phyloP scores from a whole-genome alignment of 1,140 invertebrate species.

The Prorops nasuta region DNA sequence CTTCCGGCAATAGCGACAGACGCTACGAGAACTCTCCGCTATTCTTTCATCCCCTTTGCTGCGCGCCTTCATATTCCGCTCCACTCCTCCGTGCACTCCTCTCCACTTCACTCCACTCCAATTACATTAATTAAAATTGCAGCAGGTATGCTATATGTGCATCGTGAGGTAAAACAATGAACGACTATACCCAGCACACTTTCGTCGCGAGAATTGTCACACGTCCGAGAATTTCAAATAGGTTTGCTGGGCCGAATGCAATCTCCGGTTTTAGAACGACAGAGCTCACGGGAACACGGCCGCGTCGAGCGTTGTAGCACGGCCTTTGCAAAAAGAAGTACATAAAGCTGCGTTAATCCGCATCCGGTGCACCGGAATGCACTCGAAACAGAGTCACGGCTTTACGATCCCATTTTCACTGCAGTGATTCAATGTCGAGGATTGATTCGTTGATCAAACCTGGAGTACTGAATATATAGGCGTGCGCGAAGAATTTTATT shows the following conservation, averaged over 20 bases:
- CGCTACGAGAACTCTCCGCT: neutral
- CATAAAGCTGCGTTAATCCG: slow-evolving; percentile 31
- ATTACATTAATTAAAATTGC: slow-evolving; percentile 38
- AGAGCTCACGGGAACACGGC: slow-evolving; percentile 14
- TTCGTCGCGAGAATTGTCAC: slow-evolving; percentile 28
- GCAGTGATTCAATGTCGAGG: no score
- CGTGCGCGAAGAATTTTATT: no score
- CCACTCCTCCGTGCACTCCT: slow-evolving; percentile 8
- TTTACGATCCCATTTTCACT: slow-evolving; percentile 25
- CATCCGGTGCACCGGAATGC: slow-evolving; percentile 25
- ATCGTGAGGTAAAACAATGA: slow-evolving; percentile 26
- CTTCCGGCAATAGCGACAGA: neutral
- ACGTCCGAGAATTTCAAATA: slow-evolving; percentile 29
- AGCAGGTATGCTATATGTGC: slow-evolving; percentile 14
- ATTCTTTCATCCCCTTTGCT: slow-evolving; percentile 1
- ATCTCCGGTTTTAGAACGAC: slow-evolving; percentile 20
- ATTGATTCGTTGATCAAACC: slow-evolving; percentile 32
- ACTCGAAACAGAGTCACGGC: slow-evolving; percentile 22
- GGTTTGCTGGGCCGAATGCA: slow-evolving; percentile 17
- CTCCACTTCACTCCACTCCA: no score
- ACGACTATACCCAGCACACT: no score
- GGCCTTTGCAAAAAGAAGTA: slow-evolving; percentile 18
- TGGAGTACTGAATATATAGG: no score
- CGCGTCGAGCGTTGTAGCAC: slow-evolving; percentile 11
- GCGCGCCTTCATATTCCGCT: slow-evolving; percentile 10